These are phyloP conservation scores for Kryptopterus vitreolus DNA, from an alignment of 2,797 vertebrate genomes.

Conservation along the genomic window DNA sequence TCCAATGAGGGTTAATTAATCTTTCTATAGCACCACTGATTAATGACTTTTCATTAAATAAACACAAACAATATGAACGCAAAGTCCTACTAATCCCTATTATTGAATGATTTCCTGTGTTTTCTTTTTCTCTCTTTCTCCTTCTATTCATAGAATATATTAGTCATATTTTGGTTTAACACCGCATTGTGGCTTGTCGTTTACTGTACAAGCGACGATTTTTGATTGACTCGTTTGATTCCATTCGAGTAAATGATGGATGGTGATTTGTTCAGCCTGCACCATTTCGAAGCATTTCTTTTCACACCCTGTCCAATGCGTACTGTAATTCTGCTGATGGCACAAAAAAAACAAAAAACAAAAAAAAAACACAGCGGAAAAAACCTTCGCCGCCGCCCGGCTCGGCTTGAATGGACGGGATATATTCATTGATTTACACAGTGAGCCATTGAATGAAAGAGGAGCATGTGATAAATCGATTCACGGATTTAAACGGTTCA, in stretches of 20 bases:
- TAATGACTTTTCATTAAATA: not conserved
- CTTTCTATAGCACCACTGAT: not conserved
- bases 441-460: not conserved
- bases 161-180: not conserved
- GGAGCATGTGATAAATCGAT: not conserved
- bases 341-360: not conserved
- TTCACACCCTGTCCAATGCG: not conserved
- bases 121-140: too few species aligned
- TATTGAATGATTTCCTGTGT: not conserved
- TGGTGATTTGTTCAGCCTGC: not conserved
- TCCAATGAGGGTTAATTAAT: not conserved
- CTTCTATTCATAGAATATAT: not conserved
- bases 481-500: not conserved
- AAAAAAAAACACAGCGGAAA: too few species aligned
- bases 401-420: not conserved
- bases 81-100: not conserved
- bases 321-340: not conserved
- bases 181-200: not conserved
- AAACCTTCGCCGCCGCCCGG: not conserved
- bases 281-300: not conserved
- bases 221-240: not conserved
- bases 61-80: not conserved
- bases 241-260: not conserved
- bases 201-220: not conserved
- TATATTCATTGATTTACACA: not conserved